Base-by-base conservation (phyloP, 2,113 vertebrate genomes). In the Corydoras sp. region DNA sequence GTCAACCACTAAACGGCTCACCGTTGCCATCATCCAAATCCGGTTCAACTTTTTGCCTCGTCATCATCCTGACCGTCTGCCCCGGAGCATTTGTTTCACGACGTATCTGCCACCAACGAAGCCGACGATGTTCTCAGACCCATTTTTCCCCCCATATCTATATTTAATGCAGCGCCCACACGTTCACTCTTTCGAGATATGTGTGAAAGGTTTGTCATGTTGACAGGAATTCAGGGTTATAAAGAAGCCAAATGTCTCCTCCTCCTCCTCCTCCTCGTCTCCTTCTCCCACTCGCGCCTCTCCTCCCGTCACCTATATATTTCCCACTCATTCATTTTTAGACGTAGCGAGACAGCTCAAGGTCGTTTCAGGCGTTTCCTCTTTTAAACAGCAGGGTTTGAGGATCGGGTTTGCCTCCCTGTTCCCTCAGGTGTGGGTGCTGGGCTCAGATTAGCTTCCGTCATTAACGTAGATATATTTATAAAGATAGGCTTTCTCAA, bases 151-250 rank as follows among this genome's bases (percentile, higher is more conserved):
- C 51, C 10, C 51, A 53, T 53, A 10, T 53, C 10, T 10, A 53
- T 53, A 53, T 53, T 53, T 53, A 53, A 53, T 53, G 51, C 51
- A 12, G 13, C 10, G 3, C 51, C 51, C 51, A 53, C 51, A 53
- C 51, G 2, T 53, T 53, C 11, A 12, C 51, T 53, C 13, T 14
- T 10, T 18, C 55, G 10, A 67, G 29, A 31, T 54, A 56, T 56
- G 10, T 43, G 32, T 43, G 31, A 14, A 18, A 67, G n/a, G 10
- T 1, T 15, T 18, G 30, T 35, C 53, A 56, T 51, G 55, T 4
- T 67, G 65, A 58, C 55, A 49, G 11, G 18, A 68, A 58, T 68
- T 58, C 55, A 68, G 10, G n/a, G 15, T 30, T 30, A 50, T n/a
- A 50, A 12, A 69, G 5, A 69, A 56, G 54, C 14, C 54, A 56